A percentile compares a stretch with the other conserved stretches of the same genome.
Conservation (phyloP, 2,888 invertebrate species). For the Spodoptera littoralis region DNA sequence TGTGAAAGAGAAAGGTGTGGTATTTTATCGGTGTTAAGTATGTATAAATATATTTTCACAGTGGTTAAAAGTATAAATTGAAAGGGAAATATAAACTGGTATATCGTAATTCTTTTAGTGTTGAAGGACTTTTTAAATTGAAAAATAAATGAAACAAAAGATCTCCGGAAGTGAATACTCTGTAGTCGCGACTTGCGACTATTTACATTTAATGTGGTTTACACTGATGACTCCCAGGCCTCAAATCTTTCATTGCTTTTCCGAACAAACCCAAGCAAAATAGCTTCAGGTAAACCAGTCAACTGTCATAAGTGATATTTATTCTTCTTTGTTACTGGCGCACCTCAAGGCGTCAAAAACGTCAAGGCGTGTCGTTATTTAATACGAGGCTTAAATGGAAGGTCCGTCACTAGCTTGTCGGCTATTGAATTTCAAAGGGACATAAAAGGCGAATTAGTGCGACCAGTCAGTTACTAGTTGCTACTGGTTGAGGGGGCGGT, state of each 20-base stretch:
- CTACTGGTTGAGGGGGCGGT: slow-evolving; percentile 36
- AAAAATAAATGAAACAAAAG: too few species aligned
- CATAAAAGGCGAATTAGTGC: slow-evolving; percentile 63
- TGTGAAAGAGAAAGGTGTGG: too few species aligned
- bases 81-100: too few species aligned
- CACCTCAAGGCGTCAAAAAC: slow-evolving; percentile 49
- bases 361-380: slow-evolving; percentile 63
- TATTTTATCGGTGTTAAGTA: too few species aligned
- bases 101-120: too few species aligned
- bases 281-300: slow-evolving; percentile 20
- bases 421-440: slow-evolving; percentile 68
- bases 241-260: slow-evolving; percentile 2
- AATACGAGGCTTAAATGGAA: slow-evolving; percentile 64
- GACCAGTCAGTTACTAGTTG: slow-evolving; percentile 36
- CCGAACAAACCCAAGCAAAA: slow-evolving; percentile 18
- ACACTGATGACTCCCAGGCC: too few species aligned
- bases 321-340: slow-evolving; percentile 55
- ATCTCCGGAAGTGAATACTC: too few species aligned
- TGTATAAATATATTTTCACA: too few species aligned
- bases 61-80: too few species aligned
- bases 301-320: slow-evolving; percentile 44
- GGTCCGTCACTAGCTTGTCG: slow-evolving; percentile 62
- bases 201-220: too few species aligned
- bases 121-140: too few species aligned
- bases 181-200: too few species aligned